phyloP scores from a whole-genome alignment of 2,888 invertebrate species.

The Sialis fuliginosa region DNA sequence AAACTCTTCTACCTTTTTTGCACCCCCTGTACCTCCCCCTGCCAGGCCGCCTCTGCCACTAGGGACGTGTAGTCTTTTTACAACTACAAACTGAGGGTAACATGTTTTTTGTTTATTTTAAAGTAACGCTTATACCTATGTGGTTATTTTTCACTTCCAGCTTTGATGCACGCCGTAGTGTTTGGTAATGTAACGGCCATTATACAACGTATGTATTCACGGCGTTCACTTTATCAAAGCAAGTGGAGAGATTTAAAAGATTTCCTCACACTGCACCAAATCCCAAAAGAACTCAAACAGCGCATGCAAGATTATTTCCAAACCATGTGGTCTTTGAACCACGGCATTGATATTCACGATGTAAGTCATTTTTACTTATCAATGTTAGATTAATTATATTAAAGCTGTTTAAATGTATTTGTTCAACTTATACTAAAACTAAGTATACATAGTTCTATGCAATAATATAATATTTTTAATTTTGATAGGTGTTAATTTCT shows the following conservation, averaged over 20 bases:
- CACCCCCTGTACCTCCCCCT: too few relatives aligned
- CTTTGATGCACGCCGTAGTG: constrained; percentile 93
- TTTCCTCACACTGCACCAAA: constrained; percentile 84
- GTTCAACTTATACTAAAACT: not conserved
- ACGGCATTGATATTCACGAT: constrained; percentile 93
- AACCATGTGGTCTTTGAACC: constrained; percentile 95
- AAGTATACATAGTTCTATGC: too few relatives aligned
- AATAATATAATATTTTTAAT: too few relatives aligned
- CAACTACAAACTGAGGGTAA: not conserved
- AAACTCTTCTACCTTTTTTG: too few relatives aligned
- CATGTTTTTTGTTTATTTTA: too few relatives aligned
- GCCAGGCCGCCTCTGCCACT: too few relatives aligned
- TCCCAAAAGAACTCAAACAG: constrained; percentile 87
- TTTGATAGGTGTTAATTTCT: too few relatives aligned
- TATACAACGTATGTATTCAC: constrained; percentile 91
- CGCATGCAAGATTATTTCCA: constrained; percentile 96
- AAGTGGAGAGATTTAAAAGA: constrained; percentile 93
- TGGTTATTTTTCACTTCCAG: constrained; percentile 28
- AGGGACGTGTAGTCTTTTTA: not conserved
- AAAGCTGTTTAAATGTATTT: not conserved
- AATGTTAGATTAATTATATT: too few relatives aligned
- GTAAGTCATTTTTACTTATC: constrained; percentile 29
- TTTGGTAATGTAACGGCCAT: constrained; percentile 97
- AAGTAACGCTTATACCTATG: too few relatives aligned
- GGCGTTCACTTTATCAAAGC: constrained; percentile 82